Percentiles rank a stretch among this genome's conserved stretches.
phyloP scores from a whole-genome alignment of 1,140 invertebrate species.

The Helicoverpa armigera region DNA sequence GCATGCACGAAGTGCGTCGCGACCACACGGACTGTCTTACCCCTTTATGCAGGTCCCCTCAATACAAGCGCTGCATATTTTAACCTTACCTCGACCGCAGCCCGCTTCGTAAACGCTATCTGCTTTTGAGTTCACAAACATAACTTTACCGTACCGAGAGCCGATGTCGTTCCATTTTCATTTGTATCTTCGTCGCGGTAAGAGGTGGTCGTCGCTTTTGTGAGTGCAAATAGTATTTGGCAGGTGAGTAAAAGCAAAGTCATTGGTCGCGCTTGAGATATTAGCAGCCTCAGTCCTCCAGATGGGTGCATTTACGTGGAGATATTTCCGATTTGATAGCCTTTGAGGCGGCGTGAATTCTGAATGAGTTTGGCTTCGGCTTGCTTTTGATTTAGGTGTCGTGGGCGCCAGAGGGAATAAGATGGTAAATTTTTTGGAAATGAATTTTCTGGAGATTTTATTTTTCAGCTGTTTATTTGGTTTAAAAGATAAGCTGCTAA shows the following conservation, averaged over 20 bases:
- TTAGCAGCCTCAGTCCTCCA: conserved; percentile 75
- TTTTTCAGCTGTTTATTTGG: background rate
- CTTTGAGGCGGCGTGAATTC: conserved; percentile 67
- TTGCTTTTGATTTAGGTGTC: conserved; percentile 47
- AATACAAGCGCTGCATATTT: conserved; percentile 84
- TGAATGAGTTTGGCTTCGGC: conserved; percentile 42
- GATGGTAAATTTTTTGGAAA: conserved; percentile 32
- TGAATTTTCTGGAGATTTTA: background rate
- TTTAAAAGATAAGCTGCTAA: background rate
- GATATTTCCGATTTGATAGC: conserved; percentile 81
- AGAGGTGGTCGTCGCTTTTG: conserved; percentile 19
- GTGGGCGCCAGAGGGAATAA: conserved; percentile 37
- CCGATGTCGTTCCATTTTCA: conserved; percentile 45
- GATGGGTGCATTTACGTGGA: conserved; percentile 79
- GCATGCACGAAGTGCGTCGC: conserved; percentile 66
- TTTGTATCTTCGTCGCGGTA: conserved; percentile 42
- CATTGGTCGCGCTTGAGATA: conserved; percentile 81
- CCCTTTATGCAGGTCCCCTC: conserved; percentile 80
- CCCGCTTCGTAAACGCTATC: conserved; percentile 80
- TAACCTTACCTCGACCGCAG: conserved; percentile 75
- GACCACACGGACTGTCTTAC: conserved; percentile 79
- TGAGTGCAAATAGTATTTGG: conserved; percentile 53
- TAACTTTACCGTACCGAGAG: conserved; percentile 47
- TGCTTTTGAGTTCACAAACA: conserved; percentile 73
- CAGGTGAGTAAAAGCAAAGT: conserved; percentile 70